These are phyloP conservation scores for Agonopterix subpropinquella DNA, from an alignment of 2,888 invertebrate genomes.

Conservation along the genomic window DNA sequence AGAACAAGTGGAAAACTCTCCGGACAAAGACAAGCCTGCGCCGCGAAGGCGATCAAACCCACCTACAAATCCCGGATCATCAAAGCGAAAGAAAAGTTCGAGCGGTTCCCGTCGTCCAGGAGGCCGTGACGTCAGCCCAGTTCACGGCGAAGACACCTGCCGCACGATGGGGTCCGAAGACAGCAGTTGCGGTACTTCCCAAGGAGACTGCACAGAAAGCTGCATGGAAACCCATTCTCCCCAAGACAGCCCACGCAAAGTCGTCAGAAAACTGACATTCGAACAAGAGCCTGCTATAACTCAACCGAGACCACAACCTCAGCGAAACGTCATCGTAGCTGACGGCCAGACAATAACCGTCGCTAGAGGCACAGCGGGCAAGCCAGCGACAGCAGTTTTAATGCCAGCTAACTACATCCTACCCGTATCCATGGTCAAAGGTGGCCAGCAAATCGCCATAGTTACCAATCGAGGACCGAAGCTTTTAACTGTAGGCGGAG, in stretches of 20 bases:
- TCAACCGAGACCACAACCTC: slow-evolving; percentile 46
- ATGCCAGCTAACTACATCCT: slow-evolving; percentile 84
- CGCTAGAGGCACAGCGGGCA: slow-evolving; percentile 75
- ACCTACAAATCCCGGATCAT: slow-evolving; percentile 82
- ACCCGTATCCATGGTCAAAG: slow-evolving; percentile 83
- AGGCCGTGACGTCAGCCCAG: slow-evolving; percentile 76
- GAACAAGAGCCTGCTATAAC: slow-evolving; percentile 61
- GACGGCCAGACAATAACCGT: slow-evolving; percentile 80
- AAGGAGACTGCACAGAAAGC: slow-evolving; percentile 65
- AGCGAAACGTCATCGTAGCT: slow-evolving; percentile 76
- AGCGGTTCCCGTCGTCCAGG: slow-evolving; percentile 75
- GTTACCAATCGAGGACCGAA: slow-evolving; percentile 81
- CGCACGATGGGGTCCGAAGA: slow-evolving; percentile 85
- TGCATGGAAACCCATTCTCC: slow-evolving; percentile 74
- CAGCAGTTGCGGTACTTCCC: slow-evolving; percentile 82
- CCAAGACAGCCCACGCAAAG: slow-evolving; percentile 71
- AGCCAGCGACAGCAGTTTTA: slow-evolving; percentile 79
- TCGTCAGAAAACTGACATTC: slow-evolving; percentile 59
- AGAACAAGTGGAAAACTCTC: slow-evolving; percentile 86
- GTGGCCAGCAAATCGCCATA: slow-evolving; percentile 83
- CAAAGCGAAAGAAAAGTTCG: slow-evolving; percentile 81
- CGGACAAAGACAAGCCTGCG: slow-evolving; percentile 89
- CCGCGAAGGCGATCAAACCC: slow-evolving; percentile 84
- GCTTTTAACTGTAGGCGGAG: slow-evolving; percentile 63
- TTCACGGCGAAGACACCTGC: slow-evolving; percentile 79